Evolutionary conservation across 2,888 invertebrate species (phyloP).

Genomic region (Dicyrtomina minuta): DNA sequence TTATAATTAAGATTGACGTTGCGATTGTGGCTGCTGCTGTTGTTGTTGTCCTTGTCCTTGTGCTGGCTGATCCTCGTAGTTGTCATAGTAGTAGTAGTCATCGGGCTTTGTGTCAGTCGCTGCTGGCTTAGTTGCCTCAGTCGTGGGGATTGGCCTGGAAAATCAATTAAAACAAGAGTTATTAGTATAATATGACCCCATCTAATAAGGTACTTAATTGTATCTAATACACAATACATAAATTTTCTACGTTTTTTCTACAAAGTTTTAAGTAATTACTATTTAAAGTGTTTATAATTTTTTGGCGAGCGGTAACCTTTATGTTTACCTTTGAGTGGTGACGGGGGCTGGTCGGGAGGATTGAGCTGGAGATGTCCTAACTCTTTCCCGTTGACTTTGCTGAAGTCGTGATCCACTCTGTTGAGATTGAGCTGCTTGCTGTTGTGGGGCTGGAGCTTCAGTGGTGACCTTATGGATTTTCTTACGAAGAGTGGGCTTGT

Average conservation of each 20-base stretch:
- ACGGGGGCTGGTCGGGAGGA: slow-evolving; percentile 25
- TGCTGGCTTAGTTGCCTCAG: slow-evolving; percentile 38
- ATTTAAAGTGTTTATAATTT: neutral
- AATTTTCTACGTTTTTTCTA: neutral
- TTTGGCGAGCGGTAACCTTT: neutral
- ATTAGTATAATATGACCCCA: too few relatives aligned
- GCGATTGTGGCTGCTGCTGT: slow-evolving; percentile 37
- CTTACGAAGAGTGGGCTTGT: slow-evolving; percentile 50
- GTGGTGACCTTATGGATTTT: slow-evolving; percentile 36
- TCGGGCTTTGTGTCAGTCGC: slow-evolving; percentile 41
- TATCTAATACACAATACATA: neutral
- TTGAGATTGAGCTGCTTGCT: slow-evolving; percentile 28
- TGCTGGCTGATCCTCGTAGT: slow-evolving; percentile 49
- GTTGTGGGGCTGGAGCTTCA: slow-evolving; percentile 19
- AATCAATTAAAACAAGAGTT: neutral
- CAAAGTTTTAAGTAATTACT: too few relatives aligned
- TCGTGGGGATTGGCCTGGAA: slow-evolving; percentile 38
- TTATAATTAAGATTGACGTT: neutral
- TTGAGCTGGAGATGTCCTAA: neutral
- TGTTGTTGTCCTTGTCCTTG: neutral
- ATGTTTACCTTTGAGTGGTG: slow-evolving; percentile 20
- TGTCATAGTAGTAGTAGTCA: slow-evolving; percentile 52
- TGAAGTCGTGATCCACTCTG: slow-evolving; percentile 29
- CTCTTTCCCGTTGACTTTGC: slow-evolving; percentile 13
- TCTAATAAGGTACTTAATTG: too few relatives aligned